Percentiles rank a stretch among this genome's conserved stretches.
Evolutionary conservation across 2,888 invertebrate genomes (phyloP).

Genomic region (Helicoverpa assulta): DNA sequence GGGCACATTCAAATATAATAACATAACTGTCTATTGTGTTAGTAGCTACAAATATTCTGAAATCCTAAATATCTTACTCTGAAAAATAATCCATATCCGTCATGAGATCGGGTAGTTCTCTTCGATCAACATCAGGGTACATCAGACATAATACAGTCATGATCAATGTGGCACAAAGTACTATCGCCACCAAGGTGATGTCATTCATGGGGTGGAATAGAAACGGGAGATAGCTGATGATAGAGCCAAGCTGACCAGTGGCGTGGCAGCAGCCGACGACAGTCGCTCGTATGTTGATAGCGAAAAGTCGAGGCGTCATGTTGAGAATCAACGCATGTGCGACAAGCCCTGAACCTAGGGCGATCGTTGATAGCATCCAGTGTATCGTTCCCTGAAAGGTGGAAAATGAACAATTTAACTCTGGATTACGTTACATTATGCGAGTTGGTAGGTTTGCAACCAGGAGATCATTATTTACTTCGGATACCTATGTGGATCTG

Average conservation of each 20-base stretch:
- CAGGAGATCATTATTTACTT: no score
- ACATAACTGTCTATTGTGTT: no score
- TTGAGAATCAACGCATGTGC: slow-evolving; percentile 76
- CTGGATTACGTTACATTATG: not conserved
- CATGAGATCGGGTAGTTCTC: slow-evolving; percentile 83
- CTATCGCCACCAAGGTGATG: slow-evolving; percentile 65
- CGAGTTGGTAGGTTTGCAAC: no score
- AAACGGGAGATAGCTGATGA: slow-evolving; percentile 76
- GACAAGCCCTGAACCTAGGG: slow-evolving; percentile 75
- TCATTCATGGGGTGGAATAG: slow-evolving; percentile 70
- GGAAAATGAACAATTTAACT: not conserved
- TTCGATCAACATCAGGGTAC: slow-evolving; percentile 79
- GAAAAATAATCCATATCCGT: slow-evolving; percentile 86
- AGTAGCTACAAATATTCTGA: no score
- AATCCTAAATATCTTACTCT: slow-evolving; percentile 72
- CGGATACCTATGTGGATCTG: no score
- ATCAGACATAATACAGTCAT: slow-evolving; percentile 71
- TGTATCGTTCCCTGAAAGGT: slow-evolving; percentile 71
- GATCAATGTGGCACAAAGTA: slow-evolving; percentile 66
- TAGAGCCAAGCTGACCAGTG: slow-evolving; percentile 79
- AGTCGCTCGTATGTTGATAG: slow-evolving; percentile 79
- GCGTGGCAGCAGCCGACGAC: slow-evolving; percentile 80
- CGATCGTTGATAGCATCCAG: slow-evolving; percentile 70
- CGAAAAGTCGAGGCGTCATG: slow-evolving; percentile 81
- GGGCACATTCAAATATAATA: no score